A percentile compares a stretch with the other conserved stretches of the same genome.
phyloP scores from a whole-genome alignment of 2,797 vertebrate genomes.

The Geotria australis region DNA sequence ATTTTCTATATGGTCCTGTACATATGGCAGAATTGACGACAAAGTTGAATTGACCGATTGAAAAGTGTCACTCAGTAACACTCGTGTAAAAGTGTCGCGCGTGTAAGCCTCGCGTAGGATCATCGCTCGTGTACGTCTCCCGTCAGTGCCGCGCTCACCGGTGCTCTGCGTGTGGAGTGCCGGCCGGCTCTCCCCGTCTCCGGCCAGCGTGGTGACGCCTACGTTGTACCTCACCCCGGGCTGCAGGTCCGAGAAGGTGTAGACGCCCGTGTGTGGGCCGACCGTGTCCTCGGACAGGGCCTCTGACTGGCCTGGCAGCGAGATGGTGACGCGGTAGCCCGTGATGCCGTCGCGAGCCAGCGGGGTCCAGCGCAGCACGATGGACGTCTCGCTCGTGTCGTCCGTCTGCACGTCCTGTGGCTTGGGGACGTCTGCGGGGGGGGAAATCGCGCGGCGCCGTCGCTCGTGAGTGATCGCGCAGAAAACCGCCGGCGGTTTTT shows the following conservation, averaged over 20 bases:
- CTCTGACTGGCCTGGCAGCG: constrained; percentile 59
- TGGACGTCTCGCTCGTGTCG: constrained; percentile 67
- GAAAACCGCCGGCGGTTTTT: too few relatives aligned
- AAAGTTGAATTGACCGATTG: too few relatives aligned
- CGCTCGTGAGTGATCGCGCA: too few relatives aligned
- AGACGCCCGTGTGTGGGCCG: constrained; percentile 41
- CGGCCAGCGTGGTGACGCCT: constrained; percentile 63
- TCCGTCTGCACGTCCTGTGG: constrained; percentile 42
- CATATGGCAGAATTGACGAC: too few relatives aligned
- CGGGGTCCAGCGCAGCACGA: constrained; percentile 75
- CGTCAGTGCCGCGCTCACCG: constrained; percentile 55
- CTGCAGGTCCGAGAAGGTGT: constrained; percentile 68
- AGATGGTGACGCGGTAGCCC: constrained; percentile 76
- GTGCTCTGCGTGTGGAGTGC: constrained; percentile 69
- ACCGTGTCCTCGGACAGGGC: constrained; percentile 82
- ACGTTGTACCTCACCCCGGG: constrained; percentile 93
- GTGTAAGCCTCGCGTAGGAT: too few relatives aligned
- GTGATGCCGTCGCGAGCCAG: constrained; percentile 55
- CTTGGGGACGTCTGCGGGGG: constrained; percentile 28
- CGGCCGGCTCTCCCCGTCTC: constrained; percentile 67
- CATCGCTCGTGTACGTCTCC: too few relatives aligned
- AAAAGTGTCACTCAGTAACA: too few relatives aligned
- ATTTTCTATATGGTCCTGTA: too few relatives aligned
- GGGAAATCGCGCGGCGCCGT: constrained; percentile 22
- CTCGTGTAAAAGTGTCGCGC: too few relatives aligned